Percentiles rank a stretch among this genome's conserved stretches.
phyloP scores from a whole-genome alignment of 2,888 invertebrate species.

The Drosophila anomelani region DNA sequence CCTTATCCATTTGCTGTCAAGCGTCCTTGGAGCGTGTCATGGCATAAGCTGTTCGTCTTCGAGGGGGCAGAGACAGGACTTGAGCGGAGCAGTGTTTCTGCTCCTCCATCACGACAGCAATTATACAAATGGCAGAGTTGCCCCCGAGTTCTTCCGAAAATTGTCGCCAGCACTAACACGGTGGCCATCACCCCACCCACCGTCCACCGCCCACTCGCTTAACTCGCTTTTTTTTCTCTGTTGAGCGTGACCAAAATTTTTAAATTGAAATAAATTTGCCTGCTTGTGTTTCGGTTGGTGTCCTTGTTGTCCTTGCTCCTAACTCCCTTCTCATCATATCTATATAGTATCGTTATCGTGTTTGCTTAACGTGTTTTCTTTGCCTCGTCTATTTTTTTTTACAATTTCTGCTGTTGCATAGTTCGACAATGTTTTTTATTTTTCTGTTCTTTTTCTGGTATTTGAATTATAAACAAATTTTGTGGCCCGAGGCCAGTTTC shows the following conservation, averaged over 20 bases:
- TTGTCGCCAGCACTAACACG: neutral
- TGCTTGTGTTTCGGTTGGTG: slow-evolving; percentile 50
- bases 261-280: slow-evolving; percentile 76
- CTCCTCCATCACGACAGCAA: slow-evolving; percentile 63
- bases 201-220: slow-evolving; percentile 34
- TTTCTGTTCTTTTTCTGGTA: slow-evolving; percentile 39
- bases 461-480: slow-evolving; percentile 77
- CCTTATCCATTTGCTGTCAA: slow-evolving; percentile 48
- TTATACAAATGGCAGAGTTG: slow-evolving; percentile 70
- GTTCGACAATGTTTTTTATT: slow-evolving; percentile 29
- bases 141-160: slow-evolving; percentile 32
- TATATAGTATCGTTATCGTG: slow-evolving; percentile 72
- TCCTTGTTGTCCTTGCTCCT: slow-evolving; percentile 56
- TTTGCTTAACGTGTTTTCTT: slow-evolving; percentile 75
- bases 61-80: slow-evolving; percentile 9
- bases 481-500: slow-evolving; percentile 63
- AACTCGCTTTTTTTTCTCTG: slow-evolving; percentile 67
- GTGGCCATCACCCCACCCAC: neutral
- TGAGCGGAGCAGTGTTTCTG: slow-evolving; percentile 8
- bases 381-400: slow-evolving; percentile 41
- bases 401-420: slow-evolving; percentile 41
- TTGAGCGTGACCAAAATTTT: slow-evolving; percentile 77
- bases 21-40: slow-evolving; percentile 71
- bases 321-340: slow-evolving; percentile 48
- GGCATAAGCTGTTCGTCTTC: slow-evolving; percentile 58